Base-by-base conservation (phyloP, 1,140 invertebrate genomes). In the Brachionus asplanchnoidis region DNA sequence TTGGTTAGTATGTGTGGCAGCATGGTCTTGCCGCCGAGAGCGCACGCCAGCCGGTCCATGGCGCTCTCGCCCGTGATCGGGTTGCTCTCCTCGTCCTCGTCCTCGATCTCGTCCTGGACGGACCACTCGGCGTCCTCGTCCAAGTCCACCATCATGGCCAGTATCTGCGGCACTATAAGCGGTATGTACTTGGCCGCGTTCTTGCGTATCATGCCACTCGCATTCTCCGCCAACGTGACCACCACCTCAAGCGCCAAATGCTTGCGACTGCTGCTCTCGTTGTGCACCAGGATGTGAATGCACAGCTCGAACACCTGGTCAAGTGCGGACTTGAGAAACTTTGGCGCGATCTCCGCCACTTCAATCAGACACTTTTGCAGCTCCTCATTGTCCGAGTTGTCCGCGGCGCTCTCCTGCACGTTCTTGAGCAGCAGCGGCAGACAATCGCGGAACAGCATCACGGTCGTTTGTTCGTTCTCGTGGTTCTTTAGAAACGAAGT, bases 71-170 rank as follows among this genome's bases (percentile, higher is more conserved):
- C 98, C 66, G 97, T 94, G 3, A 97, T 94, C n/a, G 84, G 66
- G 56, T 84, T 77, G 26, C 84, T 84, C 14, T 84, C 84, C 40
- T 95, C 94, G 85, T 95, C 94, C 42, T 92, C 90, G 32, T 94
- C 91, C 86, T 94, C 93, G 23, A 88, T 86, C 73, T 88, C 88
- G 88, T 95, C 94, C 60, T 92, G 91, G 46, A 92, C 89, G 7
- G 93, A 91, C 95, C 96, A 97, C 44, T 95, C 93, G 36, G 93
- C 92, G 86, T 97, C 95, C 23, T 99, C 96, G 36, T 98, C 97
- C 53, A 99, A 90, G 87, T 99, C 96, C 11, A 96, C 95, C 97
- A 99, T 99, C 93, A 99, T 95, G 87, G 94, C 93, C 60, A 99
- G 90, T 79, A 97, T 92, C 80, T 95, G 91, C 0, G 94, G 94